Evolutionary conservation across 2,113 vertebrate genomes (phyloP), one percentile per base, ranked within the genome.

Genomic region (Microtus pennsylvanicus): DNA sequence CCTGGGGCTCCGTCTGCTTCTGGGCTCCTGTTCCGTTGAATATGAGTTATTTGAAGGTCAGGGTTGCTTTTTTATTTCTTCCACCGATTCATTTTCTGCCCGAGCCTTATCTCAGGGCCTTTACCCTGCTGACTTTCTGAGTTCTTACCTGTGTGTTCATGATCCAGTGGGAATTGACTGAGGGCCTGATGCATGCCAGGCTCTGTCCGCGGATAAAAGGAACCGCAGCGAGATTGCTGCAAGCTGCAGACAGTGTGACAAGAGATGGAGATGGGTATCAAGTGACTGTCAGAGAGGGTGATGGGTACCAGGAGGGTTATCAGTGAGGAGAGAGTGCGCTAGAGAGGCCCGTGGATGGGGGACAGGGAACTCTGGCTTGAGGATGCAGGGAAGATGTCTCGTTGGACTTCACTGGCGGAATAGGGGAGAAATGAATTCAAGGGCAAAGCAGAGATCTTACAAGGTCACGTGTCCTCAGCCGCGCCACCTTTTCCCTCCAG

Each of bases 11-110:
- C 42, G 16, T 38, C 61, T 80, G 45, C 65, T 42, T 77, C 76
- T 30, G 42, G 13, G 24, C 65, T 76, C 75, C 91, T 94, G 2
- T 42, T 47, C 33, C 17, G 0, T 70, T 67, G 69, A 85, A 22
- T 21, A 33, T 50, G 17, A 70, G 42, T 89, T 58, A 55, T 83
- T 70, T 83, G 74, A 90, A 95, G 55, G 80, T 91, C 90, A 92
- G 14, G 63, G 35, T 47, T 92, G 65, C 45, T 76, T 69, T 93
- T 81, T 55, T 38, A 80, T 21, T 87, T n/a, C 35, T 72, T 75
- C 69, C 52, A 33, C 50, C 42, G 45, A 94, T 87, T 22, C 42
- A 19, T 90, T 94, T 80, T 77, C 38, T 65, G 26, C 10, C 38
- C 30, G 13, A 82, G 26, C 47, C 52, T 89, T 55, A 61, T 38